These are phyloP conservation scores for Peromyscus eremicus DNA, from an alignment of 2,797 vertebrate genomes.

Conservation along the genomic window DNA sequence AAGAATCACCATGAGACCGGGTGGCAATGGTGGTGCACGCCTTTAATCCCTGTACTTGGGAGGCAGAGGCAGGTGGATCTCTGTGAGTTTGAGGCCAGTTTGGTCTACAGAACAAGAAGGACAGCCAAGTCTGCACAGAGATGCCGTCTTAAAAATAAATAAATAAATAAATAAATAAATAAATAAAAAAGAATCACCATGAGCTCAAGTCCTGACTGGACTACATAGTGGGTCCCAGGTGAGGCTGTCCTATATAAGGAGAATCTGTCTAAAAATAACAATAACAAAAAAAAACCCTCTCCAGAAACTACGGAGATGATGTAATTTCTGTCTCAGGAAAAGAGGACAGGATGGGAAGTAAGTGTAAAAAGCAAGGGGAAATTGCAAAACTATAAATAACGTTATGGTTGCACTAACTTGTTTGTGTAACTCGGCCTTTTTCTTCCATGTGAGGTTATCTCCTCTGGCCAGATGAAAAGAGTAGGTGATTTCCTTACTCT, in stretches of 20 bases:
- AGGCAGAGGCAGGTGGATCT: not conserved
- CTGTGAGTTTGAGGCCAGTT: not conserved
- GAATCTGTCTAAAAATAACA: not conserved
- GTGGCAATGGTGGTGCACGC: accelerated
- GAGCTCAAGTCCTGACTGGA: not conserved
- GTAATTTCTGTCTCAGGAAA: not conserved
- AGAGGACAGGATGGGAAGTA: not conserved
- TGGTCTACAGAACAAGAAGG: not conserved
- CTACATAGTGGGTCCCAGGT: not conserved
- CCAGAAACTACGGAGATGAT: not conserved
- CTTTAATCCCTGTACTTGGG: not conserved
- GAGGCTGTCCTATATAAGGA: not conserved
- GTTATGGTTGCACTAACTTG: not conserved
- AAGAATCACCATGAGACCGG: not conserved
- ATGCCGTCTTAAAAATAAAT: not conserved
- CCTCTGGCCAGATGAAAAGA: not conserved
- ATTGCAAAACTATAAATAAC: not conserved
- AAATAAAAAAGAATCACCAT: not conserved
- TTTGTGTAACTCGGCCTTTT: slow-evolving; percentile 20
- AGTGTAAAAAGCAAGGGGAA: not conserved
- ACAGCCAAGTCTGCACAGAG: not conserved
- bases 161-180: too few relatives aligned
- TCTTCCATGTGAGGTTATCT: not conserved
- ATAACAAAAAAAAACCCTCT: not conserved
- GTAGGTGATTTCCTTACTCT: not conserved